Base-by-base conservation (phyloP, 2,888 invertebrate genomes). In the Drosophila hamatofila region DNA sequence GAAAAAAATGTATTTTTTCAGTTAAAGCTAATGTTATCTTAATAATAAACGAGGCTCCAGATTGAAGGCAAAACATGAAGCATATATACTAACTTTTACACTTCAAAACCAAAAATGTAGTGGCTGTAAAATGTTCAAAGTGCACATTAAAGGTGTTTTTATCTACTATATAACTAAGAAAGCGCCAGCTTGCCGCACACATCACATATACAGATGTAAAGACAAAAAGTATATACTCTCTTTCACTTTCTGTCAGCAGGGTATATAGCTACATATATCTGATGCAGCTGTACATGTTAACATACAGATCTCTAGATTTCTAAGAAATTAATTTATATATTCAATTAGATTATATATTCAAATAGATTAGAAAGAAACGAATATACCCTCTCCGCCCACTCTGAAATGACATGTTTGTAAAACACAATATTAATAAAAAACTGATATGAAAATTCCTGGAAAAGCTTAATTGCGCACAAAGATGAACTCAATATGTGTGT, bases 371-470 rank as follows among this genome's bases (percentile, higher is more conserved):
- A 25, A 7, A 4, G n/a, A 30, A 37, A 4, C 37, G 7, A 25
- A 54, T 18, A 18, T 18, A 11, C n/a, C 12, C 25, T 39, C 2
- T 25, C 7, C 12, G 7, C 12, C 39, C 37, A 11, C 25, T 25
- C 18, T 39, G 39, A 14, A 21, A 27, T n/a, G n/a, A n/a, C n/a
- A n/a, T n/a, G n/a, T 42, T 35, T 35, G 1, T 37, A 18, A 9
- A 2, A 3, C 9, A 18, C 21, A 30, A 7, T 12, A 21, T 42
- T 37, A 16, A 25, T 37, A 16, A 25, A 5, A 4, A 37, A 18
- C 49, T 68, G 49, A 68, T 70, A 68, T 58, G 9, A 7, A 16
- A 9, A 61, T 72, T 75, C 58, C 55, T 64, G 68, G 72, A 72
- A 76, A 41, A 27, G 7, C 14, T 23, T 51, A 62, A 72, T 52